These are phyloP conservation scores for Epinephelus coioides DNA, from an alignment of 2,797 vertebrate genomes.

Conservation along the genomic window DNA sequence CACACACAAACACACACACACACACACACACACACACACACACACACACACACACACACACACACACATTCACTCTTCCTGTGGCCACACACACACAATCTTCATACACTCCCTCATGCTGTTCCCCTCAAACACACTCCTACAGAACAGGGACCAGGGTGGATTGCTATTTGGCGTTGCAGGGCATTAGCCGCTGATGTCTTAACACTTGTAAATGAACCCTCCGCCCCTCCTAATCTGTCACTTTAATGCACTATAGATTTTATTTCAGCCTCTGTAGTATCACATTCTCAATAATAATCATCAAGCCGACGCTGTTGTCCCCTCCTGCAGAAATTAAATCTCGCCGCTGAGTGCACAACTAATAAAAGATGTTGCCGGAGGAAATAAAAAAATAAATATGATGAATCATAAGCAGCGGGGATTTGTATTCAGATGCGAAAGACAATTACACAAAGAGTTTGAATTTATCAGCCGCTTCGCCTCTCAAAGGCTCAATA, in stretches of 20 bases:
- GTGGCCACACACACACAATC: constrained; percentile 42
- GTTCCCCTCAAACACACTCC: constrained; percentile 72
- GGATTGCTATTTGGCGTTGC: constrained; percentile 96
- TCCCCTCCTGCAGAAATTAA: constrained; percentile 98
- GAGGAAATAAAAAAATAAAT: constrained; percentile 99
- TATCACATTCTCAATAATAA: constrained; percentile 99
- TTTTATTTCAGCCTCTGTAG: constrained; percentile 97
- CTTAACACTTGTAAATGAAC: constrained; percentile 99
- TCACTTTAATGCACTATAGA: constrained; percentile 99
- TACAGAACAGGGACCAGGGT: constrained; percentile 90
- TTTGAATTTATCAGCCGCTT: constrained; percentile 92
- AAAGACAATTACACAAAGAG: constrained; percentile 96
- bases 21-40: neutral
- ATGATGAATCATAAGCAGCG: constrained; percentile 97
- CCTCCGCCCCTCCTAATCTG: constrained; percentile 95
- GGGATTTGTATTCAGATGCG: constrained; percentile 92
- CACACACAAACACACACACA: constrained; percentile 23
- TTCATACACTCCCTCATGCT: constrained; percentile 43
- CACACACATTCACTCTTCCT: constrained; percentile 10
- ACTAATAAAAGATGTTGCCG: constrained; percentile 99
- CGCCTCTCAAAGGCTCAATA: constrained; percentile 92
- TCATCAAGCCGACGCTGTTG: constrained; percentile 96
- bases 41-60: neutral
- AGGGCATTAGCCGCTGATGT: constrained; percentile 95
- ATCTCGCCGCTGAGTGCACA: constrained; percentile 96